Base-by-base conservation (phyloP, 2,888 invertebrate species). In the Drosophila percnosoma region DNA sequence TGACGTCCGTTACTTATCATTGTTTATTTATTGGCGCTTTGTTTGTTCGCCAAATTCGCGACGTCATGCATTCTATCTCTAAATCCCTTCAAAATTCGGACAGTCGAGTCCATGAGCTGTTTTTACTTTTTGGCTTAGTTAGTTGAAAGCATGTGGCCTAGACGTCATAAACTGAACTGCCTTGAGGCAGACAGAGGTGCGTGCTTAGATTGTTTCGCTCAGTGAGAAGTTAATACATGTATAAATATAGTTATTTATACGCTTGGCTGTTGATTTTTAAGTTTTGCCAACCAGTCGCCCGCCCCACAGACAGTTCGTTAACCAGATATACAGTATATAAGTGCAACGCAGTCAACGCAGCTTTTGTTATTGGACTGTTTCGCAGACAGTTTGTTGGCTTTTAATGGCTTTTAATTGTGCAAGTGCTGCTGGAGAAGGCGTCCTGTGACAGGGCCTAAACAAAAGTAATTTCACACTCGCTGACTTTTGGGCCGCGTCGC, bases 381-480 rank as follows among this genome's bases (percentile, higher is more conserved):
- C 61, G 79, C 73, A 89, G 89, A 90, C 91, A 81, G 80, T 72
- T 78, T 57, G 48, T 33, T 83, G 79, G 87, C 89, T 78, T 82
- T 91, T 90, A 90, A 90, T 89, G 87, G 88, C 81, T 82, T 90
- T 88, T 89, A 90, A 90, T 89, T 90, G 87, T 84, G 73, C 52
- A 61, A 64, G 38, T 29, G 59, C 49, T 34, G 21, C 52, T 45
- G 45, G 45, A 53, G 34, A 61, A 27, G 11, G 51, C 18, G 51
- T 42, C n/a, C 62, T 62, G 61, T 65, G 60, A 68, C 54, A 58
- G 73, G 67, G 68, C 68, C 76, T 73, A 83, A 84, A 86, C 87
- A 84, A 90, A 90, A 90, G 90, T 90, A 90, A 90, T 90, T 90
- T 90, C 90, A 90, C 90, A 90, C 90, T 91, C 78, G 89, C 59